Percentiles rank a stretch among this genome's conserved stretches.
Conservation (phyloP, 2,888 invertebrate species). For the Drosophila leonis region DNA sequence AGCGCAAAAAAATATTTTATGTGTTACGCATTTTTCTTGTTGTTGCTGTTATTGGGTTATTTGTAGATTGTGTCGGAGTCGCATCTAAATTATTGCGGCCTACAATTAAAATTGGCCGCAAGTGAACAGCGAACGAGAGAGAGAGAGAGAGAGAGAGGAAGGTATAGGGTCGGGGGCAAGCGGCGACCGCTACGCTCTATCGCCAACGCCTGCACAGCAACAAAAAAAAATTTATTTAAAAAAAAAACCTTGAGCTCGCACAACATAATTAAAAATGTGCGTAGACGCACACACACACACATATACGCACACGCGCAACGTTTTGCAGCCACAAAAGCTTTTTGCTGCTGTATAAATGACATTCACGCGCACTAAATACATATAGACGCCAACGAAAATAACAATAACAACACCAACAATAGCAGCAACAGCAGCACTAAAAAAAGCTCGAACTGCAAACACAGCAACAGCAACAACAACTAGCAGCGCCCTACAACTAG, state of each 20-base stretch:
- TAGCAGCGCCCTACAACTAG: slow-evolving; percentile 19
- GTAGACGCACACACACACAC: slow-evolving; percentile 64
- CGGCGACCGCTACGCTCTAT: slow-evolving; percentile 49
- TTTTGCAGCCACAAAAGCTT: slow-evolving; percentile 74
- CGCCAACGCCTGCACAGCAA: slow-evolving; percentile 76
- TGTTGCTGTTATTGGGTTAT: slow-evolving; percentile 24
- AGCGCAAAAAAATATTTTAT: slow-evolving; percentile 47
- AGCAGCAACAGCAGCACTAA: slow-evolving; percentile 21
- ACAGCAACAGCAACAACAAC: slow-evolving; percentile 55
- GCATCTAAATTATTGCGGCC: slow-evolving; percentile 69
- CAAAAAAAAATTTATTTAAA: slow-evolving; percentile 40
- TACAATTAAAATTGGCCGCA: slow-evolving; percentile 78
- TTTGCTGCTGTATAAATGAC: slow-evolving; percentile 75
- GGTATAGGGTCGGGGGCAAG: slow-evolving; percentile 7
- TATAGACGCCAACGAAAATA: slow-evolving; percentile 23
- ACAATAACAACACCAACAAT: background rate
- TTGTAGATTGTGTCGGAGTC: slow-evolving; percentile 64
- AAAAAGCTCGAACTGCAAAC: slow-evolving; percentile 75
- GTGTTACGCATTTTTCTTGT: slow-evolving; percentile 34
- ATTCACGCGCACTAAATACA: slow-evolving; percentile 77
- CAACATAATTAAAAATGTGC: slow-evolving; percentile 82
- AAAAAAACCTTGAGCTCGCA: slow-evolving; percentile 80
- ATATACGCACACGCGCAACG: slow-evolving; percentile 33
- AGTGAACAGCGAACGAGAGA: slow-evolving; percentile 30
- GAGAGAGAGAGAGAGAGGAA: slow-evolving; percentile 8